Evolutionary conservation across 1,140 invertebrate species (phyloP), one percentile per base, ranked within the genome.

Genomic region (Cardiocondyla obscurior): DNA sequence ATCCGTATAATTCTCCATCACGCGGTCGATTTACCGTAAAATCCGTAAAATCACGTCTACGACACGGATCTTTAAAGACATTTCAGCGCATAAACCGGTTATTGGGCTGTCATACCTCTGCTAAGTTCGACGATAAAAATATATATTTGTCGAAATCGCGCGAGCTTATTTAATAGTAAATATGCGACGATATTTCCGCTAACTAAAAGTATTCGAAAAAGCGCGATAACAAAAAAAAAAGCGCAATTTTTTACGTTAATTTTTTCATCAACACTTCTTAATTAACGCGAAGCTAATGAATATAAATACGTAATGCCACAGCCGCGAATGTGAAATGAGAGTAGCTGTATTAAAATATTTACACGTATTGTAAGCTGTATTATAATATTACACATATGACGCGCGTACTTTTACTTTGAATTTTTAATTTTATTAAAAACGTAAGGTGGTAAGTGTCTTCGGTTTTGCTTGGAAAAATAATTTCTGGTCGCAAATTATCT

Each of bases 11-110:
- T 46, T 64, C 25, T 49, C 36, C 22, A 39, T 60, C 62, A 74
- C 33, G 14, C 28, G 28, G 6, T 74, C 30, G 14, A 76, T 64
- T 76, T 76, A 33, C 12, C 28, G 57, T 8, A 76, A 76, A 74
- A 46, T 49, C 3, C 58, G 10, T n/a, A n/a, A n/a, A n/a, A n/a
- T n/a, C 10, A 12, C 12, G 33, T 64, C 39, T 22, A 2, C 8
- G 25, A 33, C 64, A 49, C 19, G 12, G n/a, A 64, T 25, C 51
- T 49, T 22, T 33, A 33, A 10, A 30, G 16, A 19, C 44, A 58
- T 72, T 6, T 28, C 14, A 39, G 7, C 55, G 25, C 25, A 39
- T 19, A 12, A 12, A 25, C 25, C 22, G 14, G 39, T 44, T 53
- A 51, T 25, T 14, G 12, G 12, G 25, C 28, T 46, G 49, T 25